A percentile compares a stretch with the other conserved stretches of the same genome.
Conservation (phyloP, 1,140 invertebrate species). For the Drosophila lowei region DNA sequence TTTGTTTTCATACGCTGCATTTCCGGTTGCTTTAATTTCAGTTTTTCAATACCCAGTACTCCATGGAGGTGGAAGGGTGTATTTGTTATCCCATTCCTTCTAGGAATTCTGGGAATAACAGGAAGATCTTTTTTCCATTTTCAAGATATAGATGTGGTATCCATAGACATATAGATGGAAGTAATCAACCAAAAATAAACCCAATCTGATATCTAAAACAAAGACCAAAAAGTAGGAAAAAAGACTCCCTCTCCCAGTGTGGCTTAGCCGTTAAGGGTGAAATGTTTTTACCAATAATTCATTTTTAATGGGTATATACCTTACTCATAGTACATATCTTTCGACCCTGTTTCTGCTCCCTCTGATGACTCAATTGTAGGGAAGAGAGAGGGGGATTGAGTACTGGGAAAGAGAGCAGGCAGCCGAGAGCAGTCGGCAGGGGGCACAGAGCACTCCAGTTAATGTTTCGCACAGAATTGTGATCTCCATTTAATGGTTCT, state of each 20-base stretch:
- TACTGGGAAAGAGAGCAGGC: too few species aligned
- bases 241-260: too few species aligned
- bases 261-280: not conserved
- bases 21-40: constrained; percentile 61
- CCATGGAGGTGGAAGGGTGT: too few species aligned
- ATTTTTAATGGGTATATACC: not conserved
- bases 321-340: too few species aligned
- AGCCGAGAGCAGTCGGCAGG: not conserved
- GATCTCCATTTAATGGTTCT: constrained; percentile 64
- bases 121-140: too few species aligned
- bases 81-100: too few species aligned
- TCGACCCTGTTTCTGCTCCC: constrained; percentile 6
- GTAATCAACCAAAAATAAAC: too few species aligned
- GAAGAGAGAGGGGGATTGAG: not conserved
- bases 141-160: too few species aligned
- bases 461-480: constrained; percentile 39
- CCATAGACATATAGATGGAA: too few species aligned
- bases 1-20: constrained; percentile 52
- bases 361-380: constrained; percentile 64
- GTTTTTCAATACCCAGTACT: constrained; percentile 7
- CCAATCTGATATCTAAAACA: too few species aligned
- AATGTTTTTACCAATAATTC: not conserved
- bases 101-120: too few species aligned
- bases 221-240: too few species aligned
- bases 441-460: constrained; percentile 10